Evolutionary conservation across 1,140 invertebrate genomes (phyloP).

Genomic region (Zaprionus lachaisei): DNA sequence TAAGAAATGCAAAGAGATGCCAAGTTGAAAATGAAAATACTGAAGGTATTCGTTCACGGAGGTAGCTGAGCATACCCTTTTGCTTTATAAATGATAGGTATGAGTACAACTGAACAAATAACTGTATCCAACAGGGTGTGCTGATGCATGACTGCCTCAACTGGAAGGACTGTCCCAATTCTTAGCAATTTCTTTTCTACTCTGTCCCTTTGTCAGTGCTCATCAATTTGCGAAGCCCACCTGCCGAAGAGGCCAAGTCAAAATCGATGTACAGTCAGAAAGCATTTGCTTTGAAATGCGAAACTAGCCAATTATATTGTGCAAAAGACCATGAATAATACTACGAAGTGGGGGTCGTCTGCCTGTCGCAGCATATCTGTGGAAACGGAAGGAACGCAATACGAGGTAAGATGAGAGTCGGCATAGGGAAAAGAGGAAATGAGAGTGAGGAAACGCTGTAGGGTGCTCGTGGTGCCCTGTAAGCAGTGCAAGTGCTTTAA

Average conservation of each 20-base stretch:
- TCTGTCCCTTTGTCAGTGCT: conserved; percentile 11
- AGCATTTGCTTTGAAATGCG: conserved; percentile 38
- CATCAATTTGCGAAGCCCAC: conserved; percentile 21
- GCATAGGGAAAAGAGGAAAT: not conserved
- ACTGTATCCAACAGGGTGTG: conserved; percentile 17
- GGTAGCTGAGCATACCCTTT: not conserved
- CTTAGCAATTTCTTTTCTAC: not conserved
- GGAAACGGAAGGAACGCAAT: conserved; percentile 14
- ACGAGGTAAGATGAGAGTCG: not conserved
- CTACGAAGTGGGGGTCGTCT: conserved; percentile 17
- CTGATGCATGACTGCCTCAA: conserved; percentile 21
- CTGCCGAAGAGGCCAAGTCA: not conserved
- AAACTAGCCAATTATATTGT: conserved; percentile 74
- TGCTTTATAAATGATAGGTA: not conserved
- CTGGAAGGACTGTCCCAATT: conserved; percentile 11
- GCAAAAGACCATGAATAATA: conserved; percentile 69
- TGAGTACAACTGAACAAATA: not conserved
- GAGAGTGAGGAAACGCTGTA: conserved; percentile 24
- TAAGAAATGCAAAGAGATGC: not conserved
- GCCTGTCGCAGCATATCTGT: not conserved
- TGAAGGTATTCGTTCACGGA: not conserved
- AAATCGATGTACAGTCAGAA: not conserved
- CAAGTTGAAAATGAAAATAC: not conserved
- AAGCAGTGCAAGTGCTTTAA: conserved; percentile 35
- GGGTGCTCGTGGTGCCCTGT: conserved; percentile 26